phyloP scores from a whole-genome alignment of 2,888 invertebrate species.

The Amphimallon solstitiale region DNA sequence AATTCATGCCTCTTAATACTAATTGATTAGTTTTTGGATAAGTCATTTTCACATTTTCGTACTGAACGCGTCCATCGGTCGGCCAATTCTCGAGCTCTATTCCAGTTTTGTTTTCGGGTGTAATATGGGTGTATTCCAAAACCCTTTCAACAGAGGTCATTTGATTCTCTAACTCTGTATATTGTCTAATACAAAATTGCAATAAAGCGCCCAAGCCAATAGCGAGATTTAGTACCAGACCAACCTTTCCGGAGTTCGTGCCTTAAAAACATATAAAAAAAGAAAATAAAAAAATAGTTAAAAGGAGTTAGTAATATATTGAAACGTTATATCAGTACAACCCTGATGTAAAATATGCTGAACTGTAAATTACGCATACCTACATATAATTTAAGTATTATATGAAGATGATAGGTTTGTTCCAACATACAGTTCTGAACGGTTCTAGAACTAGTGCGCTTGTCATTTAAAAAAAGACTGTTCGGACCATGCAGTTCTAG shows the following conservation, averaged over 20 bases:
- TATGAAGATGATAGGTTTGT: no score
- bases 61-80: conserved; percentile 72
- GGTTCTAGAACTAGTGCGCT: no score
- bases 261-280: conserved; percentile 7
- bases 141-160: conserved; percentile 92
- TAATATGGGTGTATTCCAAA: conserved; percentile 56
- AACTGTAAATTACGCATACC: no score
- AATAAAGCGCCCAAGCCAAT: conserved; percentile 75
- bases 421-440: no score
- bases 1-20: conserved; percentile 76
- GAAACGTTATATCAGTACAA: no score
- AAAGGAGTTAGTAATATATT: neutral
- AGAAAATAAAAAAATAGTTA: neutral
- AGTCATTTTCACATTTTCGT: conserved; percentile 73
- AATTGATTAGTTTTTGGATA: conserved; percentile 77
- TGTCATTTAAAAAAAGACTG: no score
- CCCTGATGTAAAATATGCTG: no score
- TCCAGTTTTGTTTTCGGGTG: conserved; percentile 61
- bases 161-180: conserved; percentile 82
- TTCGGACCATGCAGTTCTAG: no score
- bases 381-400: no score
- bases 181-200: conserved; percentile 79
- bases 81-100: conserved; percentile 74
- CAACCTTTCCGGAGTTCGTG: conserved; percentile 74
- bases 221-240: conserved; percentile 82